Evolutionary conservation across 1,140 invertebrate genomes (phyloP), one percentile per base, ranked within the genome.

Genomic region (Drosophila sulfurigaster): DNA sequence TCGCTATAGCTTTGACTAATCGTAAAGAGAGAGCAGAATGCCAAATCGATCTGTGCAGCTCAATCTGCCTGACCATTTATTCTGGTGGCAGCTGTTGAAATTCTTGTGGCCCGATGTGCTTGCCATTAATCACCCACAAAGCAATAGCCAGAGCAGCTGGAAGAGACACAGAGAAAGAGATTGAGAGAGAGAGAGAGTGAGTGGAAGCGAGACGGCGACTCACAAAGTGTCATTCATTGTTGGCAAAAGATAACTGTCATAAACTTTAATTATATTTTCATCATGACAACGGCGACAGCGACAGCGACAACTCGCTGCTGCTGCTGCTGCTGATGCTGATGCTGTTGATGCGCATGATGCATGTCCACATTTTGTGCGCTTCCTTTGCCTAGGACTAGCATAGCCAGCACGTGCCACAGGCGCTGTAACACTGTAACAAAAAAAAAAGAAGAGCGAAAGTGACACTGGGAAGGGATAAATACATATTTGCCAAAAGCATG

Each of bases 261-360:
- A 89, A 89, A 89, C 85, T 89, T 89, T 89, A 89, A 89, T 89
- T 89, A 89, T 85, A 89, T 89, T 90, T 89, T 79, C 85, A 90
- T 64, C 78, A 76, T 81, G 83, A 75, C 75, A 69, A 74, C 64
- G 69, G 30, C 65, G 20, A 62, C 71, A 66, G 64, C 45, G 28
- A 68, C 28, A 43, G 49, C 46, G 20, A 64, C 48, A 41, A 57
- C 41, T 60, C 48, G 30, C 25, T 71, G 59, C 45, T 56, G 30
- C 25, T 71, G 59, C 45, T 56, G 59, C 45, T 57, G 20, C 20
- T 20, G 20, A 20, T 20, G 30, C 25, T 70, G 59, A 38, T 57
- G 30, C 25, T 71, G 59, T 43, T 57, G 63, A 52, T 65, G 51
- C 46, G 41, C 45, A 56, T 68, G 69, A 49, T 75, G 79, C 75